Percentiles rank a stretch among this genome's conserved stretches.
These are phyloP conservation scores for Andrena cerasifolii DNA, from an alignment of 1,140 invertebrate species.

Conservation along the genomic window DNA sequence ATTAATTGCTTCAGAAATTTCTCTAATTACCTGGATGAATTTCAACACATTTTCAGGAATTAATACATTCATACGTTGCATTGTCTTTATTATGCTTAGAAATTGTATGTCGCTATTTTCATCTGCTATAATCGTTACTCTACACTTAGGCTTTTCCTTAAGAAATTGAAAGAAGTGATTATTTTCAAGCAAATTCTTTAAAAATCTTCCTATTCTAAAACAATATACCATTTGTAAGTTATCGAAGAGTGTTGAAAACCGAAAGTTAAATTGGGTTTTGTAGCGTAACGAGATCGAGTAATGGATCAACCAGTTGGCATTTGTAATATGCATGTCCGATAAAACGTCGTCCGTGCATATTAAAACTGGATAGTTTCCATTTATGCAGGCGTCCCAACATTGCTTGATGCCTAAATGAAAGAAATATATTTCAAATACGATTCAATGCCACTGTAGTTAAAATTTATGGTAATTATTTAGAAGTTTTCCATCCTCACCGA, in stretches of 20 bases:
- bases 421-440: neutral
- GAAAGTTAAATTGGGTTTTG: conserved; percentile 75
- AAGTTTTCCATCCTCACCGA: too few species aligned
- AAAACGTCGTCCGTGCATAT: conserved; percentile 78
- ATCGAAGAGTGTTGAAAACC: conserved; percentile 78
- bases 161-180: conserved; percentile 45
- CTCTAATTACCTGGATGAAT: conserved; percentile 60
- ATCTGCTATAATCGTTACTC: conserved; percentile 75
- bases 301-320: conserved; percentile 78
- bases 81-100: conserved; percentile 70
- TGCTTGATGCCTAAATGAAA: conserved; percentile 63
- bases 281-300: conserved; percentile 72
- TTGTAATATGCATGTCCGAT: conserved; percentile 72
- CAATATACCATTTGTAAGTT: conserved; percentile 29
- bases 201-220: neutral
- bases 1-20: neutral
- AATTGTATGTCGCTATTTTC: conserved; percentile 75
- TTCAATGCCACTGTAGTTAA: too few species aligned
- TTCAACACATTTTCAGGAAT: conserved; percentile 61
- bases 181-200: neutral
- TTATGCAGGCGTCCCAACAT: conserved; percentile 67
- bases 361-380: conserved; percentile 73
- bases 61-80: conserved; percentile 70
- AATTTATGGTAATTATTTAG: too few species aligned
- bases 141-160: conserved; percentile 65